phyloP scores from a whole-genome alignment of 1,140 invertebrate species.

The Drosophila persimilis region DNA sequence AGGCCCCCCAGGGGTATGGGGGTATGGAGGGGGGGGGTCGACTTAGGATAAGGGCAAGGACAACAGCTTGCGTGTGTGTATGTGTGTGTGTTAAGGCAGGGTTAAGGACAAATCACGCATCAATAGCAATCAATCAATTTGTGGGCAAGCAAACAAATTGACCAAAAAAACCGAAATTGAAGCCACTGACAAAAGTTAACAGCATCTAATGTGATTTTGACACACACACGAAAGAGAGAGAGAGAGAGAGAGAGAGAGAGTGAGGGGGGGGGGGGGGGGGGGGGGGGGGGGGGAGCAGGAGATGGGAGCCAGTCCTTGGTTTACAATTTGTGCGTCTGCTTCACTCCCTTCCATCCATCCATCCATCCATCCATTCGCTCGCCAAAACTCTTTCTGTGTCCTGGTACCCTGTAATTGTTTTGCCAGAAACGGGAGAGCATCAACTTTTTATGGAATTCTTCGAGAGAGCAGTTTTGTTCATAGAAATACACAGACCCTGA shows the following conservation, averaged over 20 bases:
- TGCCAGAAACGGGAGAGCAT: too few relatives aligned
- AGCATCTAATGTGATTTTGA: conserved; percentile 80
- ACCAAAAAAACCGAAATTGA: conserved; percentile 34
- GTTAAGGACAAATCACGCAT: conserved; percentile 77
- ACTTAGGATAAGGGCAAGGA: conserved; percentile 19
- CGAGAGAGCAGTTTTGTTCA: too few relatives aligned
- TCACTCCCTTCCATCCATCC: conserved; percentile 2
- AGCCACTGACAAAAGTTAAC: conserved; percentile 63
- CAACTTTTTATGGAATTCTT: too few relatives aligned
- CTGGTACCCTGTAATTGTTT: too few relatives aligned
- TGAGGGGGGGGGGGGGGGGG: too few relatives aligned
- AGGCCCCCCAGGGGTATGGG: too few relatives aligned
- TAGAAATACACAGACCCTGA: too few relatives aligned
- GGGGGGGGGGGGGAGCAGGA: too few relatives aligned
- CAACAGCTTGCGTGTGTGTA: conserved; percentile 9
- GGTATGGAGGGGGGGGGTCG: neutral
- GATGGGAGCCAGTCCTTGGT: conserved; percentile 34
- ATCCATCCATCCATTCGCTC: conserved; percentile 5
- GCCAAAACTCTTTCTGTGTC: neutral
- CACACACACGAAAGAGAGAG: conserved; percentile 31
- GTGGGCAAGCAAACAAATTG: conserved; percentile 64
- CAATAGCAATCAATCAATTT: conserved; percentile 80
- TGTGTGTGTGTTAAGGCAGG: conserved; percentile 47
- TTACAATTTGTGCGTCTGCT: conserved; percentile 41
- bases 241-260: too few relatives aligned